These are phyloP conservation scores for Clepsis dumicolana DNA, from an alignment of 2,888 invertebrate genomes.

Conservation along the genomic window DNA sequence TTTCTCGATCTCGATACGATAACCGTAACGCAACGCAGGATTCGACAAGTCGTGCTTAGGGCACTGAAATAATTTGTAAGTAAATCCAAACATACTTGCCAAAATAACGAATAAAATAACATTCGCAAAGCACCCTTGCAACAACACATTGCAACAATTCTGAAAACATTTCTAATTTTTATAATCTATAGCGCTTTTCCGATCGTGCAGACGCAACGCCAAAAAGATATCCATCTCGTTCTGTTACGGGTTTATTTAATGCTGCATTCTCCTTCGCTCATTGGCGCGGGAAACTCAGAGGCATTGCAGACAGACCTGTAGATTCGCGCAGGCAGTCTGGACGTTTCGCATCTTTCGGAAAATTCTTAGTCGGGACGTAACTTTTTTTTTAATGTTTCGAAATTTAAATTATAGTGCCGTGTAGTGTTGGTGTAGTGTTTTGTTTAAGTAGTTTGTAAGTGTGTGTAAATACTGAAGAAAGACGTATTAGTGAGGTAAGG, in stretches of 20 bases:
- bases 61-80: too few species aligned
- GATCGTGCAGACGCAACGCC: slow-evolving; percentile 50
- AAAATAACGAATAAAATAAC: not conserved
- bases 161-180: slow-evolving; percentile 23
- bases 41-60: too few species aligned
- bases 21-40: too few species aligned
- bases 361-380: slow-evolving; percentile 24
- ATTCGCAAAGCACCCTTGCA: slow-evolving; percentile 2
- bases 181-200: slow-evolving; percentile 63
- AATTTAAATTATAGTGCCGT: slow-evolving; percentile 44
- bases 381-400: slow-evolving; percentile 30
- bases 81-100: not conserved
- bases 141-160: slow-evolving; percentile 23
- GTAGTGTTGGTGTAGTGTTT: slow-evolving; percentile 52
- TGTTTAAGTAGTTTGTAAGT: slow-evolving; percentile 50
- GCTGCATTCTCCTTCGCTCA: slow-evolving; percentile 53
- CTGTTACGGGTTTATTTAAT: slow-evolving; percentile 45
- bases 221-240: slow-evolving; percentile 56
- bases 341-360: slow-evolving; percentile 64
- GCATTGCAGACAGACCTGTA: slow-evolving; percentile 78
- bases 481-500: slow-evolving; percentile 78
- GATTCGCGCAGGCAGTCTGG: slow-evolving; percentile 69
- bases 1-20: too few species aligned
- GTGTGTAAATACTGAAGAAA: slow-evolving; percentile 61
- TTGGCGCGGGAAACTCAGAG: slow-evolving; percentile 73